Evolutionary conservation across 2,888 invertebrate genomes (phyloP).

Genomic region (Barypeithes pellucidus): DNA sequence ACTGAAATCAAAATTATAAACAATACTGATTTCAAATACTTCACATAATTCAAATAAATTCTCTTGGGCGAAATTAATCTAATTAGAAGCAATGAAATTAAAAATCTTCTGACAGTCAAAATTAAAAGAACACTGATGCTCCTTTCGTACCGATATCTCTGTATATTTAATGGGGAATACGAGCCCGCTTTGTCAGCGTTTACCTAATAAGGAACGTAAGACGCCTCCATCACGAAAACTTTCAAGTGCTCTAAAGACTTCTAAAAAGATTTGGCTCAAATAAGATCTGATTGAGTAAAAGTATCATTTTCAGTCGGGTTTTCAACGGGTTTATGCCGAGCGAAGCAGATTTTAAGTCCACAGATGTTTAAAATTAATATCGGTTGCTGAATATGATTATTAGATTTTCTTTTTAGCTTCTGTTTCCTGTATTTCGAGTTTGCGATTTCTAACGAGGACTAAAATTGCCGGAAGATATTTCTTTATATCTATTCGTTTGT

Average conservation of each 20-base stretch:
- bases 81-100: neutral
- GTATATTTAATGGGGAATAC: slow-evolving; percentile 29
- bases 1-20: no score
- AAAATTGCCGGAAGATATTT: neutral
- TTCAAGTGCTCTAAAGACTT: slow-evolving; percentile 49
- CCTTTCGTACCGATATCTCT: slow-evolving; percentile 22
- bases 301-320: slow-evolving; percentile 46
- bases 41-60: no score
- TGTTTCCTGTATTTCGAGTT: slow-evolving; percentile 35
- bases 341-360: slow-evolving; percentile 40
- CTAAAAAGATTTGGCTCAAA: slow-evolving; percentile 43
- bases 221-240: slow-evolving; percentile 46
- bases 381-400: slow-evolving; percentile 35
- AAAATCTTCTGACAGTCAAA: neutral
- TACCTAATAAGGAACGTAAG: slow-evolving; percentile 51
- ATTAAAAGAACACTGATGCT: slow-evolving; percentile 10
- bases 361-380: slow-evolving; percentile 39
- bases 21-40: no score
- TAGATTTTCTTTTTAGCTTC: slow-evolving; percentile 30
- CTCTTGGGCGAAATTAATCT: no score
- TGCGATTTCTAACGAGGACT: slow-evolving; percentile 18
- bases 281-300: slow-evolving; percentile 48
- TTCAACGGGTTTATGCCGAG: slow-evolving; percentile 38
- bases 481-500: neutral
- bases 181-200: slow-evolving; percentile 45